Percentiles rank a stretch among this genome's conserved stretches.
These are phyloP conservation scores for Spea multiplicata DNA, from an alignment of 2,113 vertebrate genomes.

Conservation along the genomic window DNA sequence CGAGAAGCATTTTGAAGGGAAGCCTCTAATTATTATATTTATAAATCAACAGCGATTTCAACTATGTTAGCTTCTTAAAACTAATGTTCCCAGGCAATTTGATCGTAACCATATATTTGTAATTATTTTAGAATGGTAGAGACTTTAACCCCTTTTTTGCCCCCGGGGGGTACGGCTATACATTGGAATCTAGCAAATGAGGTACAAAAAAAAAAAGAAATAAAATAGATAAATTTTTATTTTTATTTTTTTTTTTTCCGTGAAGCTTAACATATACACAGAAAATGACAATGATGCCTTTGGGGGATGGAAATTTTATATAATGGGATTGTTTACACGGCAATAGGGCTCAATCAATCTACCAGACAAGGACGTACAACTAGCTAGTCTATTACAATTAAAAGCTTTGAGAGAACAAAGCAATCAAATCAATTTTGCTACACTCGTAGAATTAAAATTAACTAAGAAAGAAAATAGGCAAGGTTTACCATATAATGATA, in stretches of 20 bases:
- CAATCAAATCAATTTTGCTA: slow-evolving; percentile 70
- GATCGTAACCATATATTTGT: background rate
- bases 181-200: too few relatives aligned
- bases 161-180: too few relatives aligned
- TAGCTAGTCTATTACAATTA: slow-evolving; percentile 80
- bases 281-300: slow-evolving; percentile 75
- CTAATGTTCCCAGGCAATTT: slow-evolving; percentile 1
- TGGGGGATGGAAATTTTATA: slow-evolving; percentile 82
- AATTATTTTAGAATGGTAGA: slow-evolving; percentile 66
- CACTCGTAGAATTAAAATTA: slow-evolving; percentile 54
- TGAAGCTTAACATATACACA: background rate
- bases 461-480: too few relatives aligned
- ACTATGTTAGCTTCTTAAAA: slow-evolving; percentile 69
- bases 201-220: too few relatives aligned
- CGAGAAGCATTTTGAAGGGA: slow-evolving; percentile 77
- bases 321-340: slow-evolving; percentile 83
- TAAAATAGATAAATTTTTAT: slow-evolving; percentile 60
- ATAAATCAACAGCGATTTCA: slow-evolving; percentile 92
- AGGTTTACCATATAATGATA: too few relatives aligned
- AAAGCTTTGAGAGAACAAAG: slow-evolving; percentile 76
- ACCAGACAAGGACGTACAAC: slow-evolving; percentile 81
- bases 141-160: slow-evolving; percentile 53
- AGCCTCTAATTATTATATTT: slow-evolving; percentile 93
- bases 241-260: slow-evolving; percentile 62
- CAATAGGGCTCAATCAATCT: slow-evolving; percentile 80